Evolutionary conservation across 2,888 invertebrate species (phyloP).

Genomic region (Spisula solida): DNA sequence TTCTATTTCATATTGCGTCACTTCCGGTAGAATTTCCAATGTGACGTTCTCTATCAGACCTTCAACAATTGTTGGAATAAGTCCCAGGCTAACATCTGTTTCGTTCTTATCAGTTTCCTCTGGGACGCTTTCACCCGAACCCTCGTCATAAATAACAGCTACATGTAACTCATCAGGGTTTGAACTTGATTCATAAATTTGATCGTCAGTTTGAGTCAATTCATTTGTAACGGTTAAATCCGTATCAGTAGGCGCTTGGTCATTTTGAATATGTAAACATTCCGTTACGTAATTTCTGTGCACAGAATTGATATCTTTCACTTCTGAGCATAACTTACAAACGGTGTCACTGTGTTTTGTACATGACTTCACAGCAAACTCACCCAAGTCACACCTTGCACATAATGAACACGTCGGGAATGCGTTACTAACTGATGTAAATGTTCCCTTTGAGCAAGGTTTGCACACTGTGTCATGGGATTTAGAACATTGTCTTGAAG

Average conservation of each 20-base stretch:
- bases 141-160: conserved; percentile 28
- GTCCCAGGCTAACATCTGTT: background rate
- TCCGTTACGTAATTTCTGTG: conserved; percentile 17
- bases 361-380: conserved; percentile 69
- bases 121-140: conserved; percentile 33
- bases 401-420: conserved; percentile 65
- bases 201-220: background rate
- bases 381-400: conserved; percentile 69
- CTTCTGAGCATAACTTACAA: conserved; percentile 72
- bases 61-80: conserved; percentile 1
- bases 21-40: conserved; percentile 29
- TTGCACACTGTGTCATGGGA: conserved; percentile 75
- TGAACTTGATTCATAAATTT: conserved; percentile 10
- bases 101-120: conserved; percentile 21
- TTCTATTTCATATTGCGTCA: conserved; percentile 17
- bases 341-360: conserved; percentile 65
- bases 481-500: conserved; percentile 67
- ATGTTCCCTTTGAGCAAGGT: conserved; percentile 68
- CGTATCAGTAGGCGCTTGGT: conserved; percentile 35
- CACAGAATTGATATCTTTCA: conserved; percentile 42
- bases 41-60: conserved; percentile 34
- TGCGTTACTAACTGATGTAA: conserved; percentile 55
- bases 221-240: conserved; percentile 9
- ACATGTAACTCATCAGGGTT: background rate
- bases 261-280: conserved; percentile 58